Evolutionary conservation across 2,888 invertebrate species (phyloP).

Genomic region (Acanthopleura granulata): DNA sequence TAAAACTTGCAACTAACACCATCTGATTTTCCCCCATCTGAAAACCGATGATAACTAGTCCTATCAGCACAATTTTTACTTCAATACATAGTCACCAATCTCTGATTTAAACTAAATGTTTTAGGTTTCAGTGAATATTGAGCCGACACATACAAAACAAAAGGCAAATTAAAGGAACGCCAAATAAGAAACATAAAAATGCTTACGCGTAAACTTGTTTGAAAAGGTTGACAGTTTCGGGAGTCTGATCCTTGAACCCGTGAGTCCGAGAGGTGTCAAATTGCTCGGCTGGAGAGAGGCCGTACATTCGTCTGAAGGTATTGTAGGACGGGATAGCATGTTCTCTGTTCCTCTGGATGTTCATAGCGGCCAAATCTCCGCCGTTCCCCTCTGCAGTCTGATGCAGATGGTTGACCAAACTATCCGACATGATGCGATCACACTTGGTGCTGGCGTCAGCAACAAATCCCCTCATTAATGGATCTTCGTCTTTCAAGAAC

Average conservation of each 20-base stretch:
- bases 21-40: too few relatives aligned
- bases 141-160: too few relatives aligned
- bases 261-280: neutral
- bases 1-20: too few relatives aligned
- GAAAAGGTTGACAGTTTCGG: neutral
- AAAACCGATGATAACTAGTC: too few relatives aligned
- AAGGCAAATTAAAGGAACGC: too few relatives aligned
- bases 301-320: conserved; percentile 72
- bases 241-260: neutral
- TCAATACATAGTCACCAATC: too few relatives aligned
- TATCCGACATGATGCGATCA: neutral
- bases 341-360: conserved; percentile 4
- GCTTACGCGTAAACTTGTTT: neutral
- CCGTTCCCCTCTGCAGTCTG: conserved; percentile 6
- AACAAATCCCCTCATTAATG: conserved; percentile 7
- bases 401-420: conserved; percentile 12
- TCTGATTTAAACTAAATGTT: too few relatives aligned
- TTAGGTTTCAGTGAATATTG: too few relatives aligned
- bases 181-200: neutral
- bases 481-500: neutral
- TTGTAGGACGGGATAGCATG: conserved; percentile 28
- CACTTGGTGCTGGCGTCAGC: neutral
- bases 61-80: too few relatives aligned
- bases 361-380: conserved; percentile 20
- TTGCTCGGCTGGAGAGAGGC: neutral